A percentile compares a stretch with the other conserved stretches of the same genome.
phyloP scores from a whole-genome alignment of 2,113 vertebrate species.

The Chlorodrepanis virens region DNA sequence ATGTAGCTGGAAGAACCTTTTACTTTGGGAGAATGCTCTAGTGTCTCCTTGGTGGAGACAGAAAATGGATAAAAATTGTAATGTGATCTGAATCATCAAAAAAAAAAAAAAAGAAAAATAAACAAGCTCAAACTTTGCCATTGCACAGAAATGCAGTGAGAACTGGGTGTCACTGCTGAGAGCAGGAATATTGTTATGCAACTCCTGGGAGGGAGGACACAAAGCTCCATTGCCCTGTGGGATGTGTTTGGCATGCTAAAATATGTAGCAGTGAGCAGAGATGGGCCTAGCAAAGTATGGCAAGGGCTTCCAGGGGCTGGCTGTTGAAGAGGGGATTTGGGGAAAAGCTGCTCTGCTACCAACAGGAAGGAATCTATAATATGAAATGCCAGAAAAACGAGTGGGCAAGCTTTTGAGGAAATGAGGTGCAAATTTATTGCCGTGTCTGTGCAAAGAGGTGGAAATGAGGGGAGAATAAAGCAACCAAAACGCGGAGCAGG shows the following conservation, averaged over 20 bases:
- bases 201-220: not conserved
- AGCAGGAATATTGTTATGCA: not conserved
- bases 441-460: not conserved
- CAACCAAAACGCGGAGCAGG: not conserved
- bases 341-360: not conserved
- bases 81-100: not conserved
- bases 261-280: not conserved
- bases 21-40: not conserved
- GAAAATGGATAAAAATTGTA: not conserved
- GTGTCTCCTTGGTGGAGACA: not conserved
- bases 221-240: not conserved
- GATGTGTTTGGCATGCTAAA: not conserved
- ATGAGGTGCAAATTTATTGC: not conserved
- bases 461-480: not conserved
- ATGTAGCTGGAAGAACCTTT: not conserved
- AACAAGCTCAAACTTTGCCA: not conserved
- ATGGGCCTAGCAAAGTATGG: not conserved
- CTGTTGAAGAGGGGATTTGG: not conserved
- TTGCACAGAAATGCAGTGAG: not conserved
- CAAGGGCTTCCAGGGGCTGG: not conserved
- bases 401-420: not conserved
- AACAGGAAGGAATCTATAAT: not conserved
- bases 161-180: not conserved
- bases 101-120: not conserved
- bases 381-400: not conserved